These are phyloP conservation scores for Actinopyga echinites DNA, from an alignment of 53 echinoderm and acorn worm species.

Conservation along the genomic window DNA sequence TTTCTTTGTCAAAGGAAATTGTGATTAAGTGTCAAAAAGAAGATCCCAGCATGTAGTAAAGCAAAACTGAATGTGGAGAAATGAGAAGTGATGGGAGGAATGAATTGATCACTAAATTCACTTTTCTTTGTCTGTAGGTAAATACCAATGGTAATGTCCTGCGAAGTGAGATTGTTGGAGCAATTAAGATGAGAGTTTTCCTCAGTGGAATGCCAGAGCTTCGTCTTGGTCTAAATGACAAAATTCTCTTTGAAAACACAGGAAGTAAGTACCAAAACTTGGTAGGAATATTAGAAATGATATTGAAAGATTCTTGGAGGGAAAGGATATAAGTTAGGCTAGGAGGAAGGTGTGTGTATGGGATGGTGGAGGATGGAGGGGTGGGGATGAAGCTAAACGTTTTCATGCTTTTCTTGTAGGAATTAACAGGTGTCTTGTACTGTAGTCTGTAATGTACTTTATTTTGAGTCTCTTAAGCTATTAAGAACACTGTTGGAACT, in stretches of 20 bases:
- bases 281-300: too few relatives aligned
- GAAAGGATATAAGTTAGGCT: too few relatives aligned
- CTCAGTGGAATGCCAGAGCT: slow-evolving; percentile 99
- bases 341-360: too few relatives aligned
- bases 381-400: too few relatives aligned
- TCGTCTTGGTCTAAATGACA: slow-evolving; percentile 94
- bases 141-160: slow-evolving; percentile 96
- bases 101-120: too few relatives aligned
- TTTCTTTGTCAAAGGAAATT: neutral
- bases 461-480: too few relatives aligned
- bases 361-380: too few relatives aligned
- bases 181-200: slow-evolving; percentile 99
- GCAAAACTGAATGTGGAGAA: neutral
- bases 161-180: slow-evolving; percentile 94
- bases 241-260: slow-evolving; percentile 99
- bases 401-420: too few relatives aligned
- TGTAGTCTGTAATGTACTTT: too few relatives aligned
- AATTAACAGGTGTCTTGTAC: too few relatives aligned
- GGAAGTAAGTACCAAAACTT: slow-evolving; percentile 76
- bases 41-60: neutral
- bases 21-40: neutral
- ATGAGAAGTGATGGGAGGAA: neutral
- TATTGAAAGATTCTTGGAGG: too few relatives aligned
- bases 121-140: slow-evolving; percentile 64
- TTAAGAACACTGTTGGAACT: too few relatives aligned